These are phyloP conservation scores for Salvelinus alpinus DNA, from an alignment of 2,113 vertebrate species.

Conservation along the genomic window DNA sequence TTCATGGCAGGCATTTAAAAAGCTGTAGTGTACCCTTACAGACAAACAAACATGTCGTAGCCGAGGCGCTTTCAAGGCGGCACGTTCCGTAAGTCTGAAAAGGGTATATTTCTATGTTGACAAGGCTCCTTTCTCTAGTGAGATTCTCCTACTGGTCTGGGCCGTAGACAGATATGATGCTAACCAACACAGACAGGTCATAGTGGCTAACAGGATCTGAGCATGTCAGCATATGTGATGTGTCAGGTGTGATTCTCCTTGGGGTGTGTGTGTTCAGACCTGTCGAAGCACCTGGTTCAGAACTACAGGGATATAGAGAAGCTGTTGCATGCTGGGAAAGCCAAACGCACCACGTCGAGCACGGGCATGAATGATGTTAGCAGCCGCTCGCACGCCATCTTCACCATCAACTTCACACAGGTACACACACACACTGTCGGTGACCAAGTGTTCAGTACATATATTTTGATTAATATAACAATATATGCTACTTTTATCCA, in stretches of 20 bases:
- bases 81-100: too few species aligned
- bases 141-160: background rate
- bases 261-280: slow-evolving; percentile 69
- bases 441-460: too few species aligned
- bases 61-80: too few species aligned
- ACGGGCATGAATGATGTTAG: slow-evolving; percentile 92
- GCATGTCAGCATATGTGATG: background rate
- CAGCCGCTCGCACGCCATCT: slow-evolving; percentile 92
- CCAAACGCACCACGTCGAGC: slow-evolving; percentile 84
- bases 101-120: too few species aligned
- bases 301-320: slow-evolving; percentile 87
- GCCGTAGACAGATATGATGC: background rate
- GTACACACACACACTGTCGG: slow-evolving; percentile 54
- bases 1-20: too few species aligned
- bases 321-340: slow-evolving; percentile 87
- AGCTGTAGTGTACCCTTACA: too few species aligned
- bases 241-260: background rate
- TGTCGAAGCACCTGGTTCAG: slow-evolving; percentile 90
- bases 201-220: background rate
- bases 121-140: background rate
- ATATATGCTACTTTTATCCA: too few species aligned
- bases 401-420: slow-evolving; percentile 95
- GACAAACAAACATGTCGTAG: too few species aligned
- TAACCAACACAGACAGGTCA: too few species aligned
- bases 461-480: too few species aligned